Conservation (phyloP, 2,888 invertebrate species). For the Xylophagus ater region DNA sequence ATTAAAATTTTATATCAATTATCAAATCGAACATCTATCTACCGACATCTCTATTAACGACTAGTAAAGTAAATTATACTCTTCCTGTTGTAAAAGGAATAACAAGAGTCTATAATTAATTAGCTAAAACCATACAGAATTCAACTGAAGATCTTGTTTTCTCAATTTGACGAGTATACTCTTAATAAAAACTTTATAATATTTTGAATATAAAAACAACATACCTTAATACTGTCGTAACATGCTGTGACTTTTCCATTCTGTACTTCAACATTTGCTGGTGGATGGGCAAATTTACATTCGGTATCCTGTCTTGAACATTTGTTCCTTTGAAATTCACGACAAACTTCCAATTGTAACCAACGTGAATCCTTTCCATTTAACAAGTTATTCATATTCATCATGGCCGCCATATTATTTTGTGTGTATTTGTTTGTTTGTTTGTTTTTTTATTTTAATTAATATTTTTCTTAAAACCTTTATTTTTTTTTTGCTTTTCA, state of each 20-base stretch:
- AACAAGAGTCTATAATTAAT: too few species aligned
- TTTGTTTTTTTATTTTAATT: slow-evolving; percentile 14
- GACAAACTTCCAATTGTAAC: slow-evolving; percentile 98
- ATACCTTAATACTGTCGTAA: slow-evolving; percentile 99
- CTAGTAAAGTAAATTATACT: too few species aligned
- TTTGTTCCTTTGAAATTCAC: slow-evolving; percentile 99
- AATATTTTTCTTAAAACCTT: slow-evolving; percentile 9
- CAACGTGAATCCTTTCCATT: slow-evolving; percentile 99
- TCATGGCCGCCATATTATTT: slow-evolving; percentile 66
- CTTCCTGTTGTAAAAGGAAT: too few species aligned
- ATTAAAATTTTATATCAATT: too few species aligned
- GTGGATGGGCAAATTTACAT: slow-evolving; percentile 99
- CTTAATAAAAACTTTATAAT: too few species aligned
- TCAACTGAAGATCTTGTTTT: too few species aligned
- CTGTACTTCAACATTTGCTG: slow-evolving; percentile 98
- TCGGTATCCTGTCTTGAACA: slow-evolving; percentile 98
- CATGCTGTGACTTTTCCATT: slow-evolving; percentile 99
- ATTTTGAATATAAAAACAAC: too few species aligned
- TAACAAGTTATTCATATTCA: slow-evolving; percentile 92
- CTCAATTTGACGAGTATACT: too few species aligned
- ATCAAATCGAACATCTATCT: too few species aligned
- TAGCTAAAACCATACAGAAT: too few species aligned
- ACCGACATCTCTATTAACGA: too few species aligned
- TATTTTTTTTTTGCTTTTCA: slow-evolving; percentile 1
- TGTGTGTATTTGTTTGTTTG: slow-evolving; percentile 15